Evolutionary conservation across 2,797 vertebrate genomes (phyloP).

Genomic region (Hyperoplus lanceolatus): DNA sequence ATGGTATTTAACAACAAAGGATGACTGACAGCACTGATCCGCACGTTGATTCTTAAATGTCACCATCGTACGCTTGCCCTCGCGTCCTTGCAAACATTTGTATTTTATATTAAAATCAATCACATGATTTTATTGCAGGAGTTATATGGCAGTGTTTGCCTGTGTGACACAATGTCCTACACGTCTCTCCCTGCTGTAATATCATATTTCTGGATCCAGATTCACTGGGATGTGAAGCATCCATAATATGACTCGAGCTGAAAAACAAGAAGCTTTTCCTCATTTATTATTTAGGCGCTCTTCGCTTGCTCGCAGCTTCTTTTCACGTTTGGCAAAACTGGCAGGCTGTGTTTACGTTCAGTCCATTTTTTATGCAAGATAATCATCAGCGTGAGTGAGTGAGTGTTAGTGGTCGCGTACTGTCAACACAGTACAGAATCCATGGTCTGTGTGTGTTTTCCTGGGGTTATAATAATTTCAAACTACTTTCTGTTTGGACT

Average conservation of each 20-base stretch:
- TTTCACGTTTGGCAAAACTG: constrained; percentile 58
- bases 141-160: not conserved
- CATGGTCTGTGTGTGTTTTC: not conserved
- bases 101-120: too few species aligned
- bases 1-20: constrained; percentile 26
- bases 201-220: constrained; percentile 21
- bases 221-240: constrained; percentile 14
- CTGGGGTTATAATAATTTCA: not conserved
- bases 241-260: not conserved
- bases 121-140: not conserved
- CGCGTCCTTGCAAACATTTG: not conserved
- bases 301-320: constrained; percentile 29
- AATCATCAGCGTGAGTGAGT: constrained; percentile 20
- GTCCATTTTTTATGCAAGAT: constrained; percentile 60
- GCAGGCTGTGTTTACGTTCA: constrained; percentile 47
- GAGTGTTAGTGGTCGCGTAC: not conserved
- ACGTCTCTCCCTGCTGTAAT: not conserved
- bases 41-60: constrained; percentile 15
- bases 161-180: not conserved
- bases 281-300: constrained; percentile 58
- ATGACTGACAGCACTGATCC: constrained; percentile 20
- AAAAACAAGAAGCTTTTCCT: constrained; percentile 40
- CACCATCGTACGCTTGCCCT: not conserved
- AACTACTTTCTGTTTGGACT: not conserved
- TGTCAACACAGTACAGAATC: constrained; percentile 1